These are phyloP conservation scores for Hemibagrus wyckioides DNA, from an alignment of 2,113 vertebrate species.

Conservation along the genomic window DNA sequence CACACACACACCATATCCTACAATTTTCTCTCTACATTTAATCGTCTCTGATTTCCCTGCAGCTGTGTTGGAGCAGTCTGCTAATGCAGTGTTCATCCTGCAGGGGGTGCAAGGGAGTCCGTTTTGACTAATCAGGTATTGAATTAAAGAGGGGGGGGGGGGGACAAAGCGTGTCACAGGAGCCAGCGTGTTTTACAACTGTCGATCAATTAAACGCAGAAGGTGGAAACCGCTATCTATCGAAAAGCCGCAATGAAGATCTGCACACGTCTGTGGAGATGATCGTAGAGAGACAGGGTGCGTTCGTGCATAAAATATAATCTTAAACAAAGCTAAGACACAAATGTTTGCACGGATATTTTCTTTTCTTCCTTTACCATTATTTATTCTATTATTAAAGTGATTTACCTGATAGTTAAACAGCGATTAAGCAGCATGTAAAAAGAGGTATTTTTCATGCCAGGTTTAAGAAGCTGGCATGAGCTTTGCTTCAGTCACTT, in stretches of 20 bases:
- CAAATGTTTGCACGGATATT: background rate
- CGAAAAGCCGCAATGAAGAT: background rate
- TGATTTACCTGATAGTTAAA: background rate
- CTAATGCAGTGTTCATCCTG: slow-evolving; percentile 52
- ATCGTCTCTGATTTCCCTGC: background rate
- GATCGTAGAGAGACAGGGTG: background rate
- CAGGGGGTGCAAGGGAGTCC: slow-evolving; percentile 64
- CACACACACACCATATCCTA: background rate
- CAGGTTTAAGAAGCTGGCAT: background rate
- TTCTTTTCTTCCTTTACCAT: background rate
- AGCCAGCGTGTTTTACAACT: slow-evolving; percentile 32
- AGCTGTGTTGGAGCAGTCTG: slow-evolving; percentile 29
- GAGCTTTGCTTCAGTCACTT: background rate
- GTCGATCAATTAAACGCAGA: slow-evolving; percentile 15
- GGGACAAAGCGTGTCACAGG: slow-evolving; percentile 7
- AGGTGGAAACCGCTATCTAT: background rate
- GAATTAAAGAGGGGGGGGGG: slow-evolving; percentile 18
- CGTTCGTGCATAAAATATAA: background rate
- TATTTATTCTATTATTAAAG: background rate
- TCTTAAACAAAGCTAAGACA: no score
- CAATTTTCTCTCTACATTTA: background rate
- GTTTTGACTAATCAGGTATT: slow-evolving; percentile 22
- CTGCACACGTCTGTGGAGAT: background rate
- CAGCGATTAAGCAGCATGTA: background rate
- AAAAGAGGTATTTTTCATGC: background rate